Percentiles rank a stretch among this genome's conserved stretches.
Conservation (phyloP, 92 coral and sea anemone genomes). For the Palythoa grandis region DNA sequence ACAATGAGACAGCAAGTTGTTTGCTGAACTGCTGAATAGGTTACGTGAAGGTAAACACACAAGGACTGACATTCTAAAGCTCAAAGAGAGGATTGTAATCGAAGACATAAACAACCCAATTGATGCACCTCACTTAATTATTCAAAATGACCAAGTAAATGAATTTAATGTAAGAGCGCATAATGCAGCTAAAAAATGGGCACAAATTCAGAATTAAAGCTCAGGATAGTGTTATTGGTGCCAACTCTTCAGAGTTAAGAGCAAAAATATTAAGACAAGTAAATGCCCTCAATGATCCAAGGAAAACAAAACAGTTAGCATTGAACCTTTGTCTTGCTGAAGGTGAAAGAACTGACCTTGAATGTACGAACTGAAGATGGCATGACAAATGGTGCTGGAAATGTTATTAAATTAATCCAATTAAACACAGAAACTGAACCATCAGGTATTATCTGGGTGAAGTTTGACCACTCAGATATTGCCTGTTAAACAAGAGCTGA, state of each 20-base stretch:
- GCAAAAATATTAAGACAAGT: constrained; percentile 52
- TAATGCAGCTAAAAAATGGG: constrained; percentile 25
- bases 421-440: constrained; percentile 10
- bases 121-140: constrained; percentile 52
- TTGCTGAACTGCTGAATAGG: constrained; percentile 53
- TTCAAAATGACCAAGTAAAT: constrained; percentile 43
- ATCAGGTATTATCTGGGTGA: too few species aligned
- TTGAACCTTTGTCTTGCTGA: constrained; percentile 40
- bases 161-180: constrained; percentile 40
- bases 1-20: constrained; percentile 54
- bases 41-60: constrained; percentile 58
- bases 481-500: constrained; percentile 49
- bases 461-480: too few species aligned
- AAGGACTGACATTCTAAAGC: constrained; percentile 19
- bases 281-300: constrained; percentile 27
- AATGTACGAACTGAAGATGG: constrained; percentile 62
- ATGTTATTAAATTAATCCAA: constrained; percentile 33
- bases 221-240: constrained; percentile 4
- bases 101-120: background rate
- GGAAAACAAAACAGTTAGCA: constrained; percentile 44
- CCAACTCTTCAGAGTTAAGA: background rate
- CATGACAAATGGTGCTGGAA: constrained; percentile 18
- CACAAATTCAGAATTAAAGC: constrained; percentile 32
- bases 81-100: constrained; percentile 30
- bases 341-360: constrained; percentile 60